Evolutionary conservation across 35 echinoderm and acorn worm species (phyloP).

Genomic region (Anneissia japonica): DNA sequence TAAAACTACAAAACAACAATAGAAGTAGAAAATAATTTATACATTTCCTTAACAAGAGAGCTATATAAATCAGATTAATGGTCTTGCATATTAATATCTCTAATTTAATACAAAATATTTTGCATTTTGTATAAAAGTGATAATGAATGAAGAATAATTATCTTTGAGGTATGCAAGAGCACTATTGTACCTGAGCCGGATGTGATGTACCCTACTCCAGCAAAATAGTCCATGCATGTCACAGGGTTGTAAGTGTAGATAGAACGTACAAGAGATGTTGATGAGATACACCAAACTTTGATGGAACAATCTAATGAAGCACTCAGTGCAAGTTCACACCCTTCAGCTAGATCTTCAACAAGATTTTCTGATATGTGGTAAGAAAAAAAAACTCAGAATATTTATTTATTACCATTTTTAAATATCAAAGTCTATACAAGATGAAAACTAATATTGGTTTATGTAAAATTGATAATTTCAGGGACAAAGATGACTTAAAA

Average conservation of each 20-base stretch:
- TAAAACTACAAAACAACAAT: no score
- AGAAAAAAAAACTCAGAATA: no score
- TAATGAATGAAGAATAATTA: not conserved
- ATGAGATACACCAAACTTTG: conserved; percentile 63
- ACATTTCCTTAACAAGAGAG: not conserved
- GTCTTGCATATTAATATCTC: not conserved
- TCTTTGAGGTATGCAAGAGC: no score
- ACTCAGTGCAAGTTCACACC: conserved; percentile 40
- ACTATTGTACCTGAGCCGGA: conserved; percentile 74
- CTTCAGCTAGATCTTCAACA: conserved; percentile 13
- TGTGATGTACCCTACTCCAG: not conserved
- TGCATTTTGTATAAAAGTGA: no score
- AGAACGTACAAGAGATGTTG: conserved; percentile 34
- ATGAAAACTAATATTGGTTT: no score
- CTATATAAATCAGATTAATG: not conserved
- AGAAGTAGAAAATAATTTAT: no score
- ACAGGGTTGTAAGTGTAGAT: conserved; percentile 92
- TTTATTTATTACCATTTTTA: no score
- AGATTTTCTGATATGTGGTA: not conserved
- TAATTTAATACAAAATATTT: conserved; percentile 6
- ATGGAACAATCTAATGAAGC: conserved; percentile 73
- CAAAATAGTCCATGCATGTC: conserved; percentile 33
- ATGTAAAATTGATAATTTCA: no score
- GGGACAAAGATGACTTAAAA: no score
- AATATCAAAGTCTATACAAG: no score